Evolutionary conservation across 2,797 vertebrate species (phyloP).

Genomic region (Acridotheres tristis): DNA sequence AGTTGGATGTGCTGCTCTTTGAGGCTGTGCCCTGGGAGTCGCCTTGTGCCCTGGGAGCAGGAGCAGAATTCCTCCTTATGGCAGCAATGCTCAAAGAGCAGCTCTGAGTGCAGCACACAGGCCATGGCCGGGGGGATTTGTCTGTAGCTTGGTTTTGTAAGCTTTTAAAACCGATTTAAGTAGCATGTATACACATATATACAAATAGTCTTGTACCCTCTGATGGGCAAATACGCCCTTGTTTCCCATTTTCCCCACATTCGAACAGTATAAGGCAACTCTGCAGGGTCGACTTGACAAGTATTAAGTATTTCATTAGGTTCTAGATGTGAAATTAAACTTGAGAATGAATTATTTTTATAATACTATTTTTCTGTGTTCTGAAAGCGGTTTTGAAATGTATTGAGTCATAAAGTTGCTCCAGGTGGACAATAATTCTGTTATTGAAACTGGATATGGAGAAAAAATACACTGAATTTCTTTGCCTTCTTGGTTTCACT

Average conservation of each 20-base stretch:
- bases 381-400: background rate
- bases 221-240: background rate
- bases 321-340: background rate
- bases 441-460: background rate
- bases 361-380: background rate
- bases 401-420: background rate
- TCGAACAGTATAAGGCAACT: background rate
- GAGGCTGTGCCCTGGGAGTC: background rate
- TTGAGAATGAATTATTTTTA: background rate
- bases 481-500: background rate
- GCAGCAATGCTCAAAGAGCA: background rate
- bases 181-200: too few relatives aligned
- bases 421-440: background rate
- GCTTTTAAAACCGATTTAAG: background rate
- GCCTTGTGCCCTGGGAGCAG: background rate
- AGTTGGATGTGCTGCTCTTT: background rate
- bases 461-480: background rate
- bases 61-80: background rate
- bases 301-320: background rate
- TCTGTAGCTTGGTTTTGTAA: background rate
- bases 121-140: rapidly evolving
- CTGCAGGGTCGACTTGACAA: background rate
- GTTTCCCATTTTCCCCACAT: background rate
- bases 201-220: background rate
- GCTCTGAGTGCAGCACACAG: background rate